Conservation (phyloP, 2,888 invertebrate genomes). For the Plagodis dolabraria region DNA sequence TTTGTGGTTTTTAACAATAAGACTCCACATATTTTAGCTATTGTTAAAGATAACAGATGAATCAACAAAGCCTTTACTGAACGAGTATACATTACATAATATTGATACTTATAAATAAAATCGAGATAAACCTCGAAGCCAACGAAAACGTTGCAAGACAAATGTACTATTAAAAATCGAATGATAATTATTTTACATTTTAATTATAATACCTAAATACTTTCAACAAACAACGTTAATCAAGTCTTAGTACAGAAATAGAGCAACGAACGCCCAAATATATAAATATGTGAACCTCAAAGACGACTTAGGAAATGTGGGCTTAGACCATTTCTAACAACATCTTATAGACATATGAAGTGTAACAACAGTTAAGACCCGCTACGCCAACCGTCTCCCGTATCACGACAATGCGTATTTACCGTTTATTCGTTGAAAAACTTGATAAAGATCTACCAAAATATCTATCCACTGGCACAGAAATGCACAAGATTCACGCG, state of each 20-base stretch:
- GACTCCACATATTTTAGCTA: too few species aligned
- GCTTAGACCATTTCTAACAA: conserved; percentile 57
- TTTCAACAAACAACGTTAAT: conserved; percentile 75
- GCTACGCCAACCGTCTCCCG: conserved; percentile 26
- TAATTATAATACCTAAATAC: conserved; percentile 64
- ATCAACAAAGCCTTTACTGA: background rate
- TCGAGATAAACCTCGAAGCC: conserved; percentile 10
- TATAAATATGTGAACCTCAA: conserved; percentile 37
- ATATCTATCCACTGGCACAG: conserved; percentile 8
- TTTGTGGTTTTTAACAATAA: too few species aligned
- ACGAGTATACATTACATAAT: background rate
- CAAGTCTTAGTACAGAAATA: conserved; percentile 66
- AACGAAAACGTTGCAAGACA: conserved; percentile 28
- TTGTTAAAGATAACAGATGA: too few species aligned
- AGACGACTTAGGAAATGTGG: conserved; percentile 38
- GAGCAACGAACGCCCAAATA: conserved; percentile 50
- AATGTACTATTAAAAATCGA: conserved; percentile 41
- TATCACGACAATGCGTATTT: conserved; percentile 27
- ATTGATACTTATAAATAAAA: conserved; percentile 11
- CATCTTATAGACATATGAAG: conserved; percentile 65
- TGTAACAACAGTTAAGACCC: conserved; percentile 60
- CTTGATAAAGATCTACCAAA: conserved; percentile 46
- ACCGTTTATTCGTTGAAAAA: conserved; percentile 66
- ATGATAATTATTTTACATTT: conserved; percentile 47
- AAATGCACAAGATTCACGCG: too few species aligned